phyloP scores from a whole-genome alignment of 2,888 invertebrate species.

The Drosophila sordidapex region DNA sequence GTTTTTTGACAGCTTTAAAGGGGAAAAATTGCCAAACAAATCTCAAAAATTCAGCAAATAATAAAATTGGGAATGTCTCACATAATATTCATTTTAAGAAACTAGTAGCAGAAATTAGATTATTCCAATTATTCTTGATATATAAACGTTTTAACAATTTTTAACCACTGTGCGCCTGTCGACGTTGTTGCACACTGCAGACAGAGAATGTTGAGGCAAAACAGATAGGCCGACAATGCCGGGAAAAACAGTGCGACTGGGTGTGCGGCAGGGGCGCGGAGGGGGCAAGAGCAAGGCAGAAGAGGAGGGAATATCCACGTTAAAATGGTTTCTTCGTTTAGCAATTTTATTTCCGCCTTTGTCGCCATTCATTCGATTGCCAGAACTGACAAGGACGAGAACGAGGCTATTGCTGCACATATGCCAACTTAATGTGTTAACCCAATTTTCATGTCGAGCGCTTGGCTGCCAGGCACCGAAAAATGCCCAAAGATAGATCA shows the following conservation, averaged over 20 bases:
- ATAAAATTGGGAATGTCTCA: not conserved
- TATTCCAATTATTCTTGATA: not conserved
- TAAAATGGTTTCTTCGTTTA: constrained; percentile 69
- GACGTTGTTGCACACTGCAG: constrained; percentile 19
- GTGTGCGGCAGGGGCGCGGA: not conserved
- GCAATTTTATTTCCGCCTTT: constrained; percentile 78
- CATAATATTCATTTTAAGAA: no score
- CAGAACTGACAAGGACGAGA: constrained; percentile 44
- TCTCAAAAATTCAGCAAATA: not conserved
- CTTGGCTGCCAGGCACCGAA: constrained; percentile 24
- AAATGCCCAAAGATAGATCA: constrained; percentile 31
- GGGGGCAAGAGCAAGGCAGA: not conserved
- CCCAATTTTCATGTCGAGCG: constrained; percentile 70
- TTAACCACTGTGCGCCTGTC: constrained; percentile 49
- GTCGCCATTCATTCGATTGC: constrained; percentile 76
- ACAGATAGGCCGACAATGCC: constrained; percentile 61
- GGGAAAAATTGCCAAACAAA: not conserved
- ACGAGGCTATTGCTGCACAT: constrained; percentile 30
- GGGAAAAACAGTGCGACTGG: constrained; percentile 4
- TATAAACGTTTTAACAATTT: not conserved
- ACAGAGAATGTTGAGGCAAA: constrained; percentile 58
- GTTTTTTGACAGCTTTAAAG: not conserved
- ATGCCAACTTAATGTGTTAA: constrained; percentile 68
- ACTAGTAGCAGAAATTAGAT: not conserved
- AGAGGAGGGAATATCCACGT: constrained; percentile 17